phyloP scores from a whole-genome alignment of 1,140 invertebrate species.

The Sycophila sp. region DNA sequence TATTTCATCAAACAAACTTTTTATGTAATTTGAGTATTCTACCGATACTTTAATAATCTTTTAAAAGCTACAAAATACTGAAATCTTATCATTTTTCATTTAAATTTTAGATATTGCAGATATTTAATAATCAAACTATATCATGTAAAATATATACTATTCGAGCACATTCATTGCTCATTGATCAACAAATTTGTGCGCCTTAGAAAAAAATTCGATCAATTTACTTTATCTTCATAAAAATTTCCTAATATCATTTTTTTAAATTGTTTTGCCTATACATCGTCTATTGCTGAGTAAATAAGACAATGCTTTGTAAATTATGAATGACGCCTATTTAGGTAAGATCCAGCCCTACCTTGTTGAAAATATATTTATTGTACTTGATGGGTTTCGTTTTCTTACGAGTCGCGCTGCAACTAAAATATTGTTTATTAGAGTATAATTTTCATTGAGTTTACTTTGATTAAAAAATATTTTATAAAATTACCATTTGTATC shows the following conservation, averaged over 20 bases:
- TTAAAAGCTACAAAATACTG: slow-evolving; percentile 36
- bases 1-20: slow-evolving; percentile 11
- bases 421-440: slow-evolving; percentile 62
- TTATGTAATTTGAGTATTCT: slow-evolving; percentile 32
- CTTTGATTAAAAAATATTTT: slow-evolving; percentile 21
- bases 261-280: slow-evolving; percentile 27
- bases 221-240: slow-evolving; percentile 19
- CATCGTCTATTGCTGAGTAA: slow-evolving; percentile 4
- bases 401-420: slow-evolving; percentile 77
- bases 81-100: slow-evolving; percentile 15
- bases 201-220: slow-evolving; percentile 15
- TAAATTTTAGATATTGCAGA: slow-evolving; percentile 10
- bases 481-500: slow-evolving; percentile 75
- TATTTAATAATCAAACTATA: slow-evolving; percentile 10
- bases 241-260: slow-evolving; percentile 33
- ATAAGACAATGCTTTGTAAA: slow-evolving; percentile 43
- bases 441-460: slow-evolving; percentile 22
- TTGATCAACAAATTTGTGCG: slow-evolving; percentile 25
- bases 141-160: slow-evolving; percentile 9
- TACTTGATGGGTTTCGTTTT: slow-evolving; percentile 76
- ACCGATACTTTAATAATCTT: slow-evolving; percentile 21
- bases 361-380: slow-evolving; percentile 77
- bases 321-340: slow-evolving; percentile 54
- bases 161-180: slow-evolving; percentile 3
- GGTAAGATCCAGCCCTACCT: slow-evolving; percentile 61